Evolutionary conservation across 2,888 invertebrate species (phyloP).

Genomic region (Oligia latruncula): DNA sequence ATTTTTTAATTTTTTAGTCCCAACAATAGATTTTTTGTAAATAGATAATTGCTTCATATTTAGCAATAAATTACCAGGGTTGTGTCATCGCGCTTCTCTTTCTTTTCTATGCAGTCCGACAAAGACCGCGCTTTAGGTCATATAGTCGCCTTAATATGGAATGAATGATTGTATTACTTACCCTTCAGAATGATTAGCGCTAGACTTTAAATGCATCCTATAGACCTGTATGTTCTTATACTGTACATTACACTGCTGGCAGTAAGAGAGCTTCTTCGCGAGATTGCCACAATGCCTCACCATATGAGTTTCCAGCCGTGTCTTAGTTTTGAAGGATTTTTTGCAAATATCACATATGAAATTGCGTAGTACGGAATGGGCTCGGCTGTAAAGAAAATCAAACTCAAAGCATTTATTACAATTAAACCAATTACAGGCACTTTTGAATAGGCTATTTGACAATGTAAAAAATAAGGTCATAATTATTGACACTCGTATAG

Average conservation of each 20-base stretch:
- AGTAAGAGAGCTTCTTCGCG: constrained; percentile 72
- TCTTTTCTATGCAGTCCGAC: no score
- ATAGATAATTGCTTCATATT: no score
- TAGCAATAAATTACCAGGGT: no score
- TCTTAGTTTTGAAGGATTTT: constrained; percentile 70
- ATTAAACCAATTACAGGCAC: no score
- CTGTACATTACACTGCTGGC: constrained; percentile 73
- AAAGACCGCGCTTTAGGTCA: no score
- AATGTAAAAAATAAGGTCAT: no score
- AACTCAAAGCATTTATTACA: no score
- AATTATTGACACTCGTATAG: no score
- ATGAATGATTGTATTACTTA: neutral
- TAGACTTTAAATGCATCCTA: constrained; percentile 76
- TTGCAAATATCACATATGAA: constrained; percentile 74
- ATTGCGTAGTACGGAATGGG: constrained; percentile 71
- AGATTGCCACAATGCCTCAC: constrained; percentile 66
- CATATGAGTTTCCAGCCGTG: constrained; percentile 74
- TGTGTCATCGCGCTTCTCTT: no score
- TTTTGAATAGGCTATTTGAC: no score
- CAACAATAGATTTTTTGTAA: no score
- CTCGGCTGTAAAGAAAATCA: constrained; percentile 67
- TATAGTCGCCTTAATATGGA: neutral
- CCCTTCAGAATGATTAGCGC: constrained; percentile 73
- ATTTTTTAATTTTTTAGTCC: no score
- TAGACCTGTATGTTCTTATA: constrained; percentile 80